Evolutionary conservation across 1,140 invertebrate species (phyloP).

Genomic region (Linepithema humile): DNA sequence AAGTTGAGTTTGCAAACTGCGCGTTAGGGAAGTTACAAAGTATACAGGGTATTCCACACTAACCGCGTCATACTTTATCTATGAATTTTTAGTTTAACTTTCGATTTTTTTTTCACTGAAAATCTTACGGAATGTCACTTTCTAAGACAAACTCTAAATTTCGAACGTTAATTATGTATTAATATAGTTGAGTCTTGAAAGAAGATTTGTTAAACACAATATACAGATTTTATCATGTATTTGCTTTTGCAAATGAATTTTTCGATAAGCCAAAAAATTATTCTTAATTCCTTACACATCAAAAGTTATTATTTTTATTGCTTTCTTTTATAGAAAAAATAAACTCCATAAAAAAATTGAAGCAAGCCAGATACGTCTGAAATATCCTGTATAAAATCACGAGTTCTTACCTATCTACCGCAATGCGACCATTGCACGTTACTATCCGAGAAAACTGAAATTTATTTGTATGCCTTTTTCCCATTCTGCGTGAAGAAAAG

Average conservation of each 20-base stretch:
- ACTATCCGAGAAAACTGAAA: conserved; percentile 41
- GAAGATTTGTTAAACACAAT: not conserved
- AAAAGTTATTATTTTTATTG: not conserved
- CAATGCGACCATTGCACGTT: conserved; percentile 65
- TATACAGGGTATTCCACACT: conserved; percentile 47
- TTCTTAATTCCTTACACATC: not conserved
- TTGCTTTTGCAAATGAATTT: not conserved
- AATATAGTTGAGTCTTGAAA: not conserved
- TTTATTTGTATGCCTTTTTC: conserved; percentile 34
- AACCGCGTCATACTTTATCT: not conserved
- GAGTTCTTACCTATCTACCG: conserved; percentile 52
- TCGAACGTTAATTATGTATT: not conserved
- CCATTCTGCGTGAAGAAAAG: not conserved
- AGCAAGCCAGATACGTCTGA: not conserved
- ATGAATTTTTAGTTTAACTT: not conserved
- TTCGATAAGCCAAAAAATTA: not conserved
- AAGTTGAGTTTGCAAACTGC: conserved; percentile 70
- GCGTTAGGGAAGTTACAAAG: conserved; percentile 43
- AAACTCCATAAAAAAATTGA: not conserved
- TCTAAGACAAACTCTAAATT: not conserved
- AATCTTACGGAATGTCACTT: not conserved
- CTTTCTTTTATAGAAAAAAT: not conserved
- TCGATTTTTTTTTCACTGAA: not conserved
- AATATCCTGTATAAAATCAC: conserved; percentile 16
- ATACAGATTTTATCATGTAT: not conserved